These are phyloP conservation scores for Agrilus biguttatus DNA, from an alignment of 2,888 invertebrate species.

Conservation along the genomic window DNA sequence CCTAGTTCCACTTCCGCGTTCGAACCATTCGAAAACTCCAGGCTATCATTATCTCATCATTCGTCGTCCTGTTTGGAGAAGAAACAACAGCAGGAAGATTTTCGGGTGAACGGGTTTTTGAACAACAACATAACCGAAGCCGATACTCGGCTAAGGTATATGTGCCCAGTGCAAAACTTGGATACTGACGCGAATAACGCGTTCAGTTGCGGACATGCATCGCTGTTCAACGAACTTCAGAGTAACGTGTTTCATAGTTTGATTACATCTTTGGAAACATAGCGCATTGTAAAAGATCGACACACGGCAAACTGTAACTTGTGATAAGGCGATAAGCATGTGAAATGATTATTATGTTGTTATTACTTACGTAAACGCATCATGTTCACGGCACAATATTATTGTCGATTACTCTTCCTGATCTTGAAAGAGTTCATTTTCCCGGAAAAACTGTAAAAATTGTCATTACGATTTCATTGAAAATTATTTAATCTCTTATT, in stretches of 20 bases:
- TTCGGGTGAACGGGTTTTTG: conserved; percentile 18
- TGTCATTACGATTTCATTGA: too few species aligned
- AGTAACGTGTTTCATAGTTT: conserved; percentile 44
- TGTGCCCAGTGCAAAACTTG: conserved; percentile 12
- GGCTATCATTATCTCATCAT: too few species aligned
- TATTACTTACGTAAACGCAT: too few species aligned
- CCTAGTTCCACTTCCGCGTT: too few species aligned
- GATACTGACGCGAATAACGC: conserved; percentile 14
- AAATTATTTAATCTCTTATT: too few species aligned
- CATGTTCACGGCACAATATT: too few species aligned
- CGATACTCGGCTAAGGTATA: conserved; percentile 11
- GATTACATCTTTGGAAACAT: conserved; percentile 43
- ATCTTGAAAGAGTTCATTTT: too few species aligned
- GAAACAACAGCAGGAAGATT: conserved; percentile 9
- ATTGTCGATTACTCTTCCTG: too few species aligned
- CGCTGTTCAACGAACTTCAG: conserved; percentile 46
- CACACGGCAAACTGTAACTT: conserved; percentile 8
- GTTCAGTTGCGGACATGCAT: conserved; percentile 49
- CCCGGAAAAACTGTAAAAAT: too few species aligned
- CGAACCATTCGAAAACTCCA: too few species aligned
- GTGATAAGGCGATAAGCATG: conserved; percentile 9
- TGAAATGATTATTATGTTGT: too few species aligned
- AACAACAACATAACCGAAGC: conserved; percentile 19
- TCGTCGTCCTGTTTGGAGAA: too few species aligned
- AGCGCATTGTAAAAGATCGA: conserved; percentile 15